phyloP scores from a whole-genome alignment of 2,797 vertebrate genomes.

The Neomorphus geoffroyi region DNA sequence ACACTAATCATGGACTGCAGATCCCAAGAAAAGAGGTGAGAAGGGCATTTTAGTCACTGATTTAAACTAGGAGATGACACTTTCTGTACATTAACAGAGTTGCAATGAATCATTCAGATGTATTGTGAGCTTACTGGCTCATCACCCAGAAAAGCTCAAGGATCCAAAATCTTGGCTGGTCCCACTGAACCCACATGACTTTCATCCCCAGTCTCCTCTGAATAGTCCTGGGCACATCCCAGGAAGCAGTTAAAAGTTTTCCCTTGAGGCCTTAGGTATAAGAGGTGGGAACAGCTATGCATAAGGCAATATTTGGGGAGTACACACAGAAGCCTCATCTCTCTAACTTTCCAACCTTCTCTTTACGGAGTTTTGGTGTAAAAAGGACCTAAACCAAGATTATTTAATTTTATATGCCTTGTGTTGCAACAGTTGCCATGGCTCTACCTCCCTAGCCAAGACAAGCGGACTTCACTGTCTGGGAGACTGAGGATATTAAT shows the following conservation, averaged over 20 bases:
- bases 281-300: neutral
- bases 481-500: accelerated
- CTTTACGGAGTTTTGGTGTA: neutral
- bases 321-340: neutral
- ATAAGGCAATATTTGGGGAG: neutral
- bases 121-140: neutral
- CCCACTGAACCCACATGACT: neutral
- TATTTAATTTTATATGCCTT: neutral
- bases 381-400: neutral
- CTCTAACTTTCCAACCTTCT: neutral
- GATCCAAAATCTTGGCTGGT: neutral
- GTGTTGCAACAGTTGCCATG: neutral
- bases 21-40: neutral
- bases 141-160: neutral
- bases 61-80: neutral
- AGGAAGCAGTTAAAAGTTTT: neutral
- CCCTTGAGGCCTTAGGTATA: neutral
- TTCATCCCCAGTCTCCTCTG: accelerated
- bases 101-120: neutral
- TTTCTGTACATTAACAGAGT: neutral
- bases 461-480: neutral
- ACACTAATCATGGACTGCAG: neutral
- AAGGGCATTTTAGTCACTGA: neutral
- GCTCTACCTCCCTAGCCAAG: neutral
- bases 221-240: neutral